phyloP scores from a whole-genome alignment of 2,113 vertebrate species.

The Baryphthengus martii region DNA sequence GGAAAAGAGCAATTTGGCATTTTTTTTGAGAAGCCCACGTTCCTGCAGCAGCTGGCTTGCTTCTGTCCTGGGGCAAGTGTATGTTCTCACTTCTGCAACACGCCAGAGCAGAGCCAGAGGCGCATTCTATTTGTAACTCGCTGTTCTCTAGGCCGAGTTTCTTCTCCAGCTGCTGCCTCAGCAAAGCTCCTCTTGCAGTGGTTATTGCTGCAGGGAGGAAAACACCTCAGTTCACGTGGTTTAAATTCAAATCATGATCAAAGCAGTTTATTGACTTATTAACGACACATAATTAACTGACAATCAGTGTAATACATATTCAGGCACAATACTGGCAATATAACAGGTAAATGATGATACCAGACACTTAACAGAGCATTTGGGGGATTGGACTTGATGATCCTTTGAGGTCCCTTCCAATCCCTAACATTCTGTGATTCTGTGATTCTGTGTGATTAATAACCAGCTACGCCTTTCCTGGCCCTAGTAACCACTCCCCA shows the following conservation, averaged over 20 bases:
- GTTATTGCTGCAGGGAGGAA: neutral
- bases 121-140: neutral
- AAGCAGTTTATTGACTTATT: neutral
- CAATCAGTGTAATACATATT: neutral
- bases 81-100: neutral
- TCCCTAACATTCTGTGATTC: too few relatives aligned
- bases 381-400: too few relatives aligned
- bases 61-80: neutral
- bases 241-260: neutral
- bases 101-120: neutral
- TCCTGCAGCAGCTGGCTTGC: neutral
- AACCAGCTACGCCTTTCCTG: neutral
- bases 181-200: neutral
- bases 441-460: too few relatives aligned
- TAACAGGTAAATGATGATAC: neutral
- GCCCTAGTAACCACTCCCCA: neutral
- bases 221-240: rapidly evolving
- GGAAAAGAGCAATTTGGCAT: neutral
- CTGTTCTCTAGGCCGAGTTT: neutral
- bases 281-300: neutral
- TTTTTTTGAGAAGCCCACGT: neutral
- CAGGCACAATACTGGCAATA: neutral
- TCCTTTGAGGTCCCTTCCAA: too few relatives aligned
- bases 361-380: neutral
- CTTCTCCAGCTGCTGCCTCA: neutral